phyloP scores from a whole-genome alignment of 2,113 vertebrate genomes.

The Grantiella picta region DNA sequence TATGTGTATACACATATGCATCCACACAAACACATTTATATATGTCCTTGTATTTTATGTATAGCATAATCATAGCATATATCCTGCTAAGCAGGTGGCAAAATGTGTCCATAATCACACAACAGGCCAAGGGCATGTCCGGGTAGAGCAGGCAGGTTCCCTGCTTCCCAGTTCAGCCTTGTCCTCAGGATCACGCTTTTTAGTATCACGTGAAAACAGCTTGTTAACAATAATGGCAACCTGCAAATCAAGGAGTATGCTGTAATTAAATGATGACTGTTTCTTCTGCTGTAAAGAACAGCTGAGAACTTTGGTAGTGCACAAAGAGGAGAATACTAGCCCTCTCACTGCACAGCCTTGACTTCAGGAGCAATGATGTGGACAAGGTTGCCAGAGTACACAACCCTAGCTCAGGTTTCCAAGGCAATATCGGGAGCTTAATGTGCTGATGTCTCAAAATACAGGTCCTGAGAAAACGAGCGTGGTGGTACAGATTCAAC shows the following conservation, averaged over 20 bases:
- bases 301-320: neutral
- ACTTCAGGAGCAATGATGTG: neutral
- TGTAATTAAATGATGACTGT: neutral
- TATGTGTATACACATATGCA: neutral
- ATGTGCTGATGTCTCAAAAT: neutral
- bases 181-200: neutral
- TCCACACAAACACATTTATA: neutral
- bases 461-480: neutral
- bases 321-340: neutral
- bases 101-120: neutral
- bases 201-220: neutral
- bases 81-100: neutral
- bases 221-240: neutral
- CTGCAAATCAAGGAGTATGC: neutral
- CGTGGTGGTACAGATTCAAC: neutral
- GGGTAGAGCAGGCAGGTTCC: neutral
- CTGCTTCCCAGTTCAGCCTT: neutral
- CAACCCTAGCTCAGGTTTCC: neutral
- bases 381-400: neutral
- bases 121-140: neutral
- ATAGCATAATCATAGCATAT: neutral
- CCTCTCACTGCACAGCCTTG: neutral
- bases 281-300: neutral
- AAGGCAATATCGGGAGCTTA: slow-evolving; percentile 6
- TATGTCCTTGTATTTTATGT: neutral